A percentile compares a stretch with the other conserved stretches of the same genome.
phyloP scores from a whole-genome alignment of 2,797 vertebrate species.

The Hippopotamyrus pictus region DNA sequence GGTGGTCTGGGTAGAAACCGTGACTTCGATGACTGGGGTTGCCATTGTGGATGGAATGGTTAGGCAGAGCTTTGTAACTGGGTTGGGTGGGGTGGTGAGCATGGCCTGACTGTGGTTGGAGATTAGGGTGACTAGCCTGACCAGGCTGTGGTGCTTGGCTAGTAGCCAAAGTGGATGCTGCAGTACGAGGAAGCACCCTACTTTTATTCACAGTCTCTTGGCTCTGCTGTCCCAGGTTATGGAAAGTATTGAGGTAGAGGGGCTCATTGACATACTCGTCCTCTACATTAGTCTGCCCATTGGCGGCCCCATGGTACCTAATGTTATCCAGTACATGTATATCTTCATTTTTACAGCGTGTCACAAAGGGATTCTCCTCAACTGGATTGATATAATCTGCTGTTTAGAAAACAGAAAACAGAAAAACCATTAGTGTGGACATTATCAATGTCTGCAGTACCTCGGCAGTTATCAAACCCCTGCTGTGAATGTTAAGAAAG shows the following conservation, averaged over 20 bases:
- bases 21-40: conserved; percentile 62
- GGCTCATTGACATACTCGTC: conserved; percentile 93
- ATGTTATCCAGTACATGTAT: conserved; percentile 76
- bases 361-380: conserved; percentile 94
- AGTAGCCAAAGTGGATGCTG: conserved; percentile 11
- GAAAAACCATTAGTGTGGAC: neutral
- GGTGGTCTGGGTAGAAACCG: conserved; percentile 59
- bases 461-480: neutral
- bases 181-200: conserved; percentile 49
- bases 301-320: conserved; percentile 73
- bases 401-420: conserved; percentile 11
- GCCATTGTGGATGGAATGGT: conserved; percentile 42
- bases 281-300: conserved; percentile 67
- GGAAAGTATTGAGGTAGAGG: conserved; percentile 91
- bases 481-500: neutral
- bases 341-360: conserved; percentile 85
- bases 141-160: conserved; percentile 30
- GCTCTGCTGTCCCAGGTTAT: conserved; percentile 71
- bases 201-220: conserved; percentile 68
- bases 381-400: conserved; percentile 87
- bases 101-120: conserved; percentile 43
- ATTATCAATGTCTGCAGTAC: neutral
- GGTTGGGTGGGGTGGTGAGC: conserved; percentile 45
- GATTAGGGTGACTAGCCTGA: conserved; percentile 11
- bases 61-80: conserved; percentile 55